These are phyloP conservation scores for Rhinogobius similis DNA, from an alignment of 2,113 vertebrate species.

Conservation along the genomic window DNA sequence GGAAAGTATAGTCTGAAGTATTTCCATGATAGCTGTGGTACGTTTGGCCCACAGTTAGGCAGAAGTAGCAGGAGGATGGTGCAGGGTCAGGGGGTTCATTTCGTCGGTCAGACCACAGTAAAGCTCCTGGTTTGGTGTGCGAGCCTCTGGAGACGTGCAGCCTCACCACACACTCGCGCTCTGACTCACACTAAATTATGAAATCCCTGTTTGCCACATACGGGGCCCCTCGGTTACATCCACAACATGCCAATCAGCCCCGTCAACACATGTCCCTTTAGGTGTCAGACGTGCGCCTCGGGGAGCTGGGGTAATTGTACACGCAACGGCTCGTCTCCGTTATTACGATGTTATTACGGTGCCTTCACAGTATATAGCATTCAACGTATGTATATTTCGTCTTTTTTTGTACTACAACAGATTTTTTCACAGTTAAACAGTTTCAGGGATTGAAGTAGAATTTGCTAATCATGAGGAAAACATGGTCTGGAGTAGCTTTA, in stretches of 20 bases:
- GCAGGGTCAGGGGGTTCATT: slow-evolving; percentile 67
- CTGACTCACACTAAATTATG: slow-evolving; percentile 63
- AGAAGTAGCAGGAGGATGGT: slow-evolving; percentile 21
- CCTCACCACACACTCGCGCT: slow-evolving; percentile 66
- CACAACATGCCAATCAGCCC: slow-evolving; percentile 36
- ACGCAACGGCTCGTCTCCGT: neutral
- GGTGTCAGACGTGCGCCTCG: neutral
- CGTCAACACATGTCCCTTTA: slow-evolving; percentile 24
- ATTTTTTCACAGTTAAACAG: too few relatives aligned
- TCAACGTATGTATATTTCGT: too few relatives aligned
- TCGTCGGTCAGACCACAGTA: slow-evolving; percentile 65
- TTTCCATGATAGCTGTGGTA: slow-evolving; percentile 55
- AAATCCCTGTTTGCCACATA: slow-evolving; percentile 67
- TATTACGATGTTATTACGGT: neutral
- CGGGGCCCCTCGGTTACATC: slow-evolving; percentile 30
- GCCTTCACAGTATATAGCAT: too few relatives aligned
- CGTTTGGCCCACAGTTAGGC: too few relatives aligned
- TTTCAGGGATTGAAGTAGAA: too few relatives aligned
- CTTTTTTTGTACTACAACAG: too few relatives aligned
- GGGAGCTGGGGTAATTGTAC: neutral
- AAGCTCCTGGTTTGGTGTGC: slow-evolving; percentile 37
- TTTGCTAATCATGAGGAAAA: too few relatives aligned
- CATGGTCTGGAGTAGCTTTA: too few relatives aligned
- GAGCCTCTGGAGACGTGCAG: slow-evolving; percentile 46
- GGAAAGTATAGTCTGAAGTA: slow-evolving; percentile 50